These are phyloP conservation scores for Drosophila mimica DNA, from an alignment of 2,888 invertebrate genomes.

Conservation along the genomic window DNA sequence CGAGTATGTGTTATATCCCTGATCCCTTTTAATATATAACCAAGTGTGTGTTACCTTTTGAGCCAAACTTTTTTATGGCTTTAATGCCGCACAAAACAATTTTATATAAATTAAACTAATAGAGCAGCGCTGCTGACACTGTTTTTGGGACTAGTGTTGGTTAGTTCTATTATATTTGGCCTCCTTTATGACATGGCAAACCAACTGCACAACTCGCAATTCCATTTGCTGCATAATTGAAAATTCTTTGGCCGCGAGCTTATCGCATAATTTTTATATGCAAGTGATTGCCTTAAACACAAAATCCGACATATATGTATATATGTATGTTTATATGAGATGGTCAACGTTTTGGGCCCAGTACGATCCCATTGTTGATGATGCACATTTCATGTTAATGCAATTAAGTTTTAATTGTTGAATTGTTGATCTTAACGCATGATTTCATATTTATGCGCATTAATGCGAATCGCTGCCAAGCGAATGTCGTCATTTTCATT, in stretches of 20 bases:
- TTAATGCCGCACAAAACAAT: conserved; percentile 78
- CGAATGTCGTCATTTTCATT: conserved; percentile 30
- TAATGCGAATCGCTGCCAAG: conserved; percentile 68
- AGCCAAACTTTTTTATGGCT: conserved; percentile 72
- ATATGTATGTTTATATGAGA: not conserved
- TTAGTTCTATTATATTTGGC: not conserved
- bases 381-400: conserved; percentile 81
- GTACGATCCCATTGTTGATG: conserved; percentile 63
- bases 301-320: not conserved
- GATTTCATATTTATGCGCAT: conserved; percentile 81
- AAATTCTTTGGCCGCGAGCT: conserved; percentile 55
- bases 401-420: conserved; percentile 81
- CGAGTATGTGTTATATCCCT: conserved; percentile 43
- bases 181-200: conserved; percentile 36
- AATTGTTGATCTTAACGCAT: conserved; percentile 82
- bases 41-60: conserved; percentile 59
- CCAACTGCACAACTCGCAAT: conserved; percentile 39
- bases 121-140: conserved; percentile 46
- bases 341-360: conserved; percentile 13
- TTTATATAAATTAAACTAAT: conserved; percentile 81
- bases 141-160: conserved; percentile 2
- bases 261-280: conserved; percentile 40
- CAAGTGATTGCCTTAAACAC: conserved; percentile 48
- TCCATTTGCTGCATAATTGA: conserved; percentile 59
- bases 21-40: conserved; percentile 78